Evolutionary conservation across 2,888 invertebrate species (phyloP), one percentile per base, ranked within the genome.

Genomic region (Smittia aterrima): DNA sequence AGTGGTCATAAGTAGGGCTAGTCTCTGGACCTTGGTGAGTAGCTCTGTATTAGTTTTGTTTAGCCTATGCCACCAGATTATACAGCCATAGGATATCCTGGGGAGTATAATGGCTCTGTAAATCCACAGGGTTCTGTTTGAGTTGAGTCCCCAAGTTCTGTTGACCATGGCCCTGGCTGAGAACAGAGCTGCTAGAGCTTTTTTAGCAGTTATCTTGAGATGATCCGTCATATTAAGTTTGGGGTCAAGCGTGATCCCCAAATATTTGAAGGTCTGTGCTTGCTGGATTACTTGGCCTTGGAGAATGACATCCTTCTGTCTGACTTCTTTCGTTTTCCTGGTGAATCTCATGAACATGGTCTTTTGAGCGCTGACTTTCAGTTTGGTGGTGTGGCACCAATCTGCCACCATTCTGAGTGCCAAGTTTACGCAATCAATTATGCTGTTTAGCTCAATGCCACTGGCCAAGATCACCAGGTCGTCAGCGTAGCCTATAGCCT

Each of bases 291-390:
- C n/a, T n/a, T n/a, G n/a, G n/a, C n/a, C n/a, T n/a, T n/a, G n/a
- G n/a, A n/a, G n/a, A n/a, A n/a, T n/a, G n/a, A n/a, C n/a, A n/a
- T n/a, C n/a, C n/a, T n/a, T n/a, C n/a, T n/a, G n/a, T n/a, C n/a
- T n/a, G n/a, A n/a, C n/a, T n/a, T n/a, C n/a, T n/a, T n/a, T n/a
- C n/a, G n/a, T n/a, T 1, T 62, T 62, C 18, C n/a, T 75, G 0
- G 64, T 75, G 62, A 62, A 76, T 16, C 40, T 62, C 7, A 75
- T 41, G 0, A 70, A 11, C 13, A 16, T 24, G 1, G 76, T 72
- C 53, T 76, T 76, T n/a, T 20, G 47, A 1, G 76, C 76, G 58
- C 76, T 76, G 16, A 76, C 74, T 1, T 32, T 38, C 1, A 76
- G 47, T 1, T 66, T 73, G 1, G 27, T 11, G 16, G 27, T n/a